Base-by-base conservation (phyloP, 2,888 invertebrate genomes). In the Rhorus exstirpatorius region DNA sequence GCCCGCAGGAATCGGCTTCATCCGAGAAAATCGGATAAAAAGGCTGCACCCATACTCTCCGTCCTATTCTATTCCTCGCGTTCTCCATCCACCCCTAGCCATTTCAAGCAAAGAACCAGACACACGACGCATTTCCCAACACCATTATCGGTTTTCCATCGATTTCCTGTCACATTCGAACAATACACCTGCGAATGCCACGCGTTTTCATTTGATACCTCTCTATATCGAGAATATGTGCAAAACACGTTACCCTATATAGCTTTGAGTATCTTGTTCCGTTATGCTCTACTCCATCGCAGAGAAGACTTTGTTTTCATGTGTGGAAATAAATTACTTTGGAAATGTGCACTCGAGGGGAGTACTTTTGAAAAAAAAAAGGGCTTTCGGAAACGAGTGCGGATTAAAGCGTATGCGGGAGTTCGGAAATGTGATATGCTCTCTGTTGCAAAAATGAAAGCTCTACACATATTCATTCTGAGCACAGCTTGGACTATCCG, bases 101-200 rank as follows among this genome's bases (percentile, higher is more conserved):
- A 38, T 67, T 46, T 67, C 17, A 46, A 67, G 63, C 58, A 38
- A 67, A 68, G 55, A 55, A 55, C 12, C 55, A 46, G 12, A 58
- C 65, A 58, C 58, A 46, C 14, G 49, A 76, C 67, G 58, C 49
- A 72, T 60, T 70, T 51, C 55, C 65, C 53, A 65, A 58, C 67
- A 46, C 67, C 58, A 76, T 67, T 76, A 76, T 76, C 75, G 75
- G 67, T 67, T 67, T 46, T 46, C 35, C 44, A 58, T 67, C 75
- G 58, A 76, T 76, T 67, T 49, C 19, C 46, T 46, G 75, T 55
- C 72, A 60, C 60, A 72, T 61, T 72, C 21, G 14, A 72, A 72
- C 60, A 60, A 35, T 60, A 61, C 60, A 72, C 14, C 44, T n/a
- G 17, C 26, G 55, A 31, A 70, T 41, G 14, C 61, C 41, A 35